A percentile compares a stretch with the other conserved stretches of the same genome.
Conservation (phyloP, 2,113 vertebrate species). For the Vombatus ursinus region DNA sequence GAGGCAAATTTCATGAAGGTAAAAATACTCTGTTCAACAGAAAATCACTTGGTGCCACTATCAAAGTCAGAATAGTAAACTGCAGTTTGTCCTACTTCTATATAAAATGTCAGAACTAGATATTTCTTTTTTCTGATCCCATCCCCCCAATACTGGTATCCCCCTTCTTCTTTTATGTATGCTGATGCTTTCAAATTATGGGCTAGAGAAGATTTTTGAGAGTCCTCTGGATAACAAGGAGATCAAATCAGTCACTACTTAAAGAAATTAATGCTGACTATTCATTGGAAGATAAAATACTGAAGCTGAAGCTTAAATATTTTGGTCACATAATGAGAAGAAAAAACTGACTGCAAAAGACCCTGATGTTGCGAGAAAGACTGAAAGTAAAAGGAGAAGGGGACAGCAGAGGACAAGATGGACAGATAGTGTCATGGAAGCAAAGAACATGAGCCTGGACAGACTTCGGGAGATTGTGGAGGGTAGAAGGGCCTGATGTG, state of each 20-base stretch:
- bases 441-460: no score
- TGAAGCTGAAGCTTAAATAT: not conserved
- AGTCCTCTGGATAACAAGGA: not conserved
- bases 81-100: slow-evolving; percentile 3
- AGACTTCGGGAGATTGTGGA: no score
- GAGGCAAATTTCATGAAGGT: slow-evolving; percentile 17
- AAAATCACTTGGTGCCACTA: not conserved
- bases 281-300: not conserved
- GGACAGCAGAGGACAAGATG: no score
- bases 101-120: not conserved
- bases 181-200: not conserved
- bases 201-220: not conserved
- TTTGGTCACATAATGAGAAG: not conserved
- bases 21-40: not conserved
- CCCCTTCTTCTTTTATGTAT: not conserved
- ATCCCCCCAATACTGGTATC: not conserved
- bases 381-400: no score
- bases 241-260: not conserved
- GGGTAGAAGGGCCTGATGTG: no score
- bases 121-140: not conserved
- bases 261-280: not conserved
- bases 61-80: not conserved
- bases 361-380: not conserved
- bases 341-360: not conserved
- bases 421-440: no score